Percentiles rank a stretch among this genome's conserved stretches.
phyloP scores from a whole-genome alignment of 2,888 invertebrate species.

The Allophyes oxyacanthae region DNA sequence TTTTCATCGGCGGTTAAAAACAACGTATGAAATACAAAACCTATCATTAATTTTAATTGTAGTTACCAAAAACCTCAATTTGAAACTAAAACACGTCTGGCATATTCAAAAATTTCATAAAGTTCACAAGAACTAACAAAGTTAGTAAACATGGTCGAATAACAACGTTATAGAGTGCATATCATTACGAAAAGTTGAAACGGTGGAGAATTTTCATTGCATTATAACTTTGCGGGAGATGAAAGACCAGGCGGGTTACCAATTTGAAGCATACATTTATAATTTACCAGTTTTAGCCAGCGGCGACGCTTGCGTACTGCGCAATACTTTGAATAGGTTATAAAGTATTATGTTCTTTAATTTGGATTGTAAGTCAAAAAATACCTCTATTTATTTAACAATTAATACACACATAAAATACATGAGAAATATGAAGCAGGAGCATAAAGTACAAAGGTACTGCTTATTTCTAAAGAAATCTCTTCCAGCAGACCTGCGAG shows the following conservation, averaged over 20 bases:
- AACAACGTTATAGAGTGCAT: conserved; percentile 28
- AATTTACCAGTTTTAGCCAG: conserved; percentile 19
- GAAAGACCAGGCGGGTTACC: conserved; percentile 24
- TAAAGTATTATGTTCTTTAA: no score
- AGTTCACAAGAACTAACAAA: conserved; percentile 15
- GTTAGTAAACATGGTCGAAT: conserved; percentile 18
- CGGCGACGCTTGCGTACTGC: not conserved
- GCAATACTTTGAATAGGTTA: not conserved
- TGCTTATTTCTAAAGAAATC: no score
- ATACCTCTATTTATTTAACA: no score
- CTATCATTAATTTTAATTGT: not conserved
- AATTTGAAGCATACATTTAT: conserved; percentile 35
- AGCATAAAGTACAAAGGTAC: no score
- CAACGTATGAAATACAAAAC: not conserved
- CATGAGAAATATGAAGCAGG: no score
- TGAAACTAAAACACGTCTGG: conserved; percentile 7
- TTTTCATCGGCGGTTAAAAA: no score
- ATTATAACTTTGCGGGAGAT: conserved; percentile 30
- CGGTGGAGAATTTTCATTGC: conserved; percentile 36
- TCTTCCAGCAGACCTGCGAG: no score
- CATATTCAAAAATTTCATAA: conserved; percentile 6
- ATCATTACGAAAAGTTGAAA: conserved; percentile 31
- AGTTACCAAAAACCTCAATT: conserved; percentile 1
- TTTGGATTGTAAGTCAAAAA: no score
- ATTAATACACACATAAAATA: no score